phyloP scores from a whole-genome alignment of 2,888 invertebrate genomes.

The Poecilobothrus nobilitatus region DNA sequence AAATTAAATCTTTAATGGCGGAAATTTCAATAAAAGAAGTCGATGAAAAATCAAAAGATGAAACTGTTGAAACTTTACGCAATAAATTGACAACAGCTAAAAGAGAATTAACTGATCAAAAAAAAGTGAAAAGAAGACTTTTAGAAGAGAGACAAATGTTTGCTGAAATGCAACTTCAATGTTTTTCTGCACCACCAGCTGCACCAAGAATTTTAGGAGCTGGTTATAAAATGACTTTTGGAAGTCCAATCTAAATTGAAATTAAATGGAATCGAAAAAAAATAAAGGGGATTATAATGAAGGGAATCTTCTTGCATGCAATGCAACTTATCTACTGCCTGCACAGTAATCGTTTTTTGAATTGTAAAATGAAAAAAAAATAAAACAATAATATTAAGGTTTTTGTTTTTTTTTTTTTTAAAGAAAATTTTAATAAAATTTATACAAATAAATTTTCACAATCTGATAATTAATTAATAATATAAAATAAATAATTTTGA shows the following conservation, averaged over 20 bases:
- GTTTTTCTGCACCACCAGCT: slow-evolving; percentile 38
- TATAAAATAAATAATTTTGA: too few relatives aligned
- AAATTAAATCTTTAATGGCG: slow-evolving; percentile 38
- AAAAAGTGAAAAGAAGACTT: slow-evolving; percentile 36
- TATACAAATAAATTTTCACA: too few relatives aligned
- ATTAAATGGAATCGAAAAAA: too few relatives aligned
- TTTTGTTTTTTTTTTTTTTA: too few relatives aligned
- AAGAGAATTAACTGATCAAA: slow-evolving; percentile 35
- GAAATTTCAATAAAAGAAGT: slow-evolving; percentile 35
- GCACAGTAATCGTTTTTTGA: too few relatives aligned
- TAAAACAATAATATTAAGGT: too few relatives aligned
- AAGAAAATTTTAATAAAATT: too few relatives aligned
- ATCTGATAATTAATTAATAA: too few relatives aligned
- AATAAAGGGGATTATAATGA: too few relatives aligned
- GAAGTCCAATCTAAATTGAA: background rate
- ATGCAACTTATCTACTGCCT: too few relatives aligned
- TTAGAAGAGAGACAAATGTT: slow-evolving; percentile 37
- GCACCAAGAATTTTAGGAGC: slow-evolving; percentile 35
- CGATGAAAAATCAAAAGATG: slow-evolving; percentile 34
- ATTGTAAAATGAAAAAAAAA: too few relatives aligned
- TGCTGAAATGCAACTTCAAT: slow-evolving; percentile 40
- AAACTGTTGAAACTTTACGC: slow-evolving; percentile 35
- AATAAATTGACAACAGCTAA: slow-evolving; percentile 33
- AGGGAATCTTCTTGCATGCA: too few relatives aligned
- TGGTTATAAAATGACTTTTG: slow-evolving; percentile 32